Evolutionary conservation across 2,113 vertebrate genomes (phyloP), one percentile per base, ranked within the genome.

Genomic region (Synchiropus splendidus): DNA sequence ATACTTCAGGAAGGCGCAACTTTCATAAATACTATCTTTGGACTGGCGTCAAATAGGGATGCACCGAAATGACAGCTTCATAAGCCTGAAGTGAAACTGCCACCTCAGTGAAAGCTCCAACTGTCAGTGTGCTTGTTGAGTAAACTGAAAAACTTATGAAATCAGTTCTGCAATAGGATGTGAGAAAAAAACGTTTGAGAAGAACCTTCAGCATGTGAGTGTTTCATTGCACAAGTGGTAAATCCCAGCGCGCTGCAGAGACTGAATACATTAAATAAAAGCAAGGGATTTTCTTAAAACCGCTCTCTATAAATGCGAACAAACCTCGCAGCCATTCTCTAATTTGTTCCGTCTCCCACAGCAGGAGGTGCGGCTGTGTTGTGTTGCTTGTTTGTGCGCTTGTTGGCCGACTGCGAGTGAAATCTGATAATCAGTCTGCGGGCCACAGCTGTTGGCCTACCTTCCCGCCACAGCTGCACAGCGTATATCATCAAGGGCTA

Each of bases 391-490:
- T 69, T 74, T 66, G 67, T 52, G n/a, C 37, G 36, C 67, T 64
- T 62, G 45, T 73, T 75, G 54, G 60, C 51, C 11, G 31, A 68
- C 69, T 64, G 67, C 39, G 50, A 56, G 51, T 65, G 64, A 77
- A 83, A 79, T 72, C 71, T 64, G 69, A 78, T 78, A 64, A 81
- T 80, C 54, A 44, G 51, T 51, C 64, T 42, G 42, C 36, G 63
- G 54, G 58, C 48, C 74, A 48, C 80, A 82, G 80, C 78, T 82
- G 80, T 73, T 72, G 78, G 58, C 74, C 63, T 67, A 72, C 75
- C 77, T 67, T 64, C 64, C 69, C 64, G 54, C 71, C 71, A 54
- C 78, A 79, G 77, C 79, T 81, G 75, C 70, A 70, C 74, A 12
- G 61, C 58, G 61, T 76, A 80, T 72, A 80, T 81, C 79, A 81